Percentiles rank a stretch among this genome's conserved stretches.
Conservation (phyloP, 2,888 invertebrate species). For the Microctonus brassicae region DNA sequence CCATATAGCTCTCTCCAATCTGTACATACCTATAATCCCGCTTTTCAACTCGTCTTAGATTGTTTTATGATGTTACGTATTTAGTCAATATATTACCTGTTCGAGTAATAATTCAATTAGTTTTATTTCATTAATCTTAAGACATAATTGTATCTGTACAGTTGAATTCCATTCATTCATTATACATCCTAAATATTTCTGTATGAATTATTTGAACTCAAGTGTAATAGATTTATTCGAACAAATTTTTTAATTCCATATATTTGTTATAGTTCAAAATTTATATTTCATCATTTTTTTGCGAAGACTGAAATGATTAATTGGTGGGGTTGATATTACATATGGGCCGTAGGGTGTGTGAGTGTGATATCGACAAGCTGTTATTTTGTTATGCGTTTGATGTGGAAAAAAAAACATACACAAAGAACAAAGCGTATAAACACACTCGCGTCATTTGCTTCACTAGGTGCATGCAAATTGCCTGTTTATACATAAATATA, state of each 20-base stretch:
- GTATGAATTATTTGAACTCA: too few species aligned
- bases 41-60: neutral
- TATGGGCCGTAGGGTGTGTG: neutral
- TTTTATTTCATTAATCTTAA: conserved; percentile 46
- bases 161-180: neutral
- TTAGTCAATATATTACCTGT: conserved; percentile 45
- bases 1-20: neutral
- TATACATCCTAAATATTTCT: conserved; percentile 1
- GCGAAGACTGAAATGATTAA: neutral
- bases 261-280: too few species aligned
- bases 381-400: conserved; percentile 1
- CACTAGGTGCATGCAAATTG: neutral
- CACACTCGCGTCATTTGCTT: neutral
- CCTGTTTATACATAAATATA: neutral
- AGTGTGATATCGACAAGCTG: neutral
- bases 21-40: neutral
- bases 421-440: neutral
- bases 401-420: neutral
- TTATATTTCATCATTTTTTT: too few species aligned
- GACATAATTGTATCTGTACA: conserved; percentile 13
- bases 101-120: conserved; percentile 53
- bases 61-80: conserved; percentile 45
- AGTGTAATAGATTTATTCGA: too few species aligned
- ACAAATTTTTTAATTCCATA: too few species aligned
- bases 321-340: neutral